Base-by-base conservation (phyloP, 2,797 vertebrate genomes). In the Euphonia xanthogaster region DNA sequence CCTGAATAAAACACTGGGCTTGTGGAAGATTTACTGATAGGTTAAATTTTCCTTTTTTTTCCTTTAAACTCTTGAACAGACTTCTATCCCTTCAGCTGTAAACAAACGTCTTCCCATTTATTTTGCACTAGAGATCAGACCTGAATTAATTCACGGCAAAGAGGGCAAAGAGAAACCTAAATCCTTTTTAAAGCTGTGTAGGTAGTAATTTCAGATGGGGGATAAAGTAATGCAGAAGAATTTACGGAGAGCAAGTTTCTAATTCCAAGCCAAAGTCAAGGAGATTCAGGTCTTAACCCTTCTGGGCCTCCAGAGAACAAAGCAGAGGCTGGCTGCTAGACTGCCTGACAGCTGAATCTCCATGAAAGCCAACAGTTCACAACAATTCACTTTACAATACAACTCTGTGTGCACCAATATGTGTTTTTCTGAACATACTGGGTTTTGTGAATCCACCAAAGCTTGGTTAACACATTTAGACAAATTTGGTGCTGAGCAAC, bases 191-290 rank as follows among this genome's bases (percentile, higher is more conserved):
- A 90, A 92, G 82, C 78, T 82, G 48, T 42, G 66, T 82, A 94
- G 80, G 77, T 85, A 94, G 83, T 54, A 93, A 92, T 92, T 97
- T 97, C 87, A 94, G 85, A 93, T 80, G 76, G 75, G 25, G 78
- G 66, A 97, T 96, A 96, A 94, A 93, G 85, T 79, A 96, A 90
- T 71, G 65, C 70, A 80, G 74, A 84, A 93, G 66, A 96, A 93
- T 92, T 97, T 71, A 92, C 1, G 0, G 70, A 61, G 14, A 84
- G 55, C 55, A 81, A 88, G 88, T 93, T 95, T 92, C 83, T 95
- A 86, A 96, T 87, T 83, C 86, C 80, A 90, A 96, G 89, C 50
- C 45, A 60, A 87, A 92, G 82, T 94, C 77, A 90, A 95, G 66
- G 76, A 93, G 87, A 94, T 94, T 91, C 86, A 77, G 85, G 57